Base-by-base conservation (phyloP, 2,888 invertebrate genomes). In the Pyrocoelia pectoralis region DNA sequence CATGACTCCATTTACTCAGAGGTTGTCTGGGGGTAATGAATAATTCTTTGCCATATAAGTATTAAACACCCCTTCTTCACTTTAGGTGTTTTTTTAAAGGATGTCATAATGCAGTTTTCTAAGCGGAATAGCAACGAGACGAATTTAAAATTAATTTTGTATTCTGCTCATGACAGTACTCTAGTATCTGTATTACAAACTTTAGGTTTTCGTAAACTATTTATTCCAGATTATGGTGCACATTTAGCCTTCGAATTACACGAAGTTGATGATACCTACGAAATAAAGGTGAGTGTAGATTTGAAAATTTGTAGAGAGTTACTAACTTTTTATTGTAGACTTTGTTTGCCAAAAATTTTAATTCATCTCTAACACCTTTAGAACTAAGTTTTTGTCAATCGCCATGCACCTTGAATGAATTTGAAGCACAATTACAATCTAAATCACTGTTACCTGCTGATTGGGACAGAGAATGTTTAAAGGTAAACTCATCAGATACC, bases 121-220 rank as follows among this genome's bases (percentile, higher is more conserved):
- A 2, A 33, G 2, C 33, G 33, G 41, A 79, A 76, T 9, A 80
- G 76, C 6, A 82, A 81, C 59, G 82, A 80, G 51, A 80, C 84
- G 1, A 83, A 86, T 69, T 83, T 86, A 2, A 85, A 84, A 50
- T 81, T 93, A 66, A 86, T 87, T 73, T 77, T 94, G 60, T 94
- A 92, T 80, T 88, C 93, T 0, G 93, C 86, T 0, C 95, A 96
- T 77, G 95, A 96, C 80, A 84, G 92, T 2, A 94, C 92, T 0
- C 80, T 96, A 15, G 90, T 94, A 0, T 89, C 89, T 69, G 77
- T 93, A 41, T 86, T 94, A 83, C 85, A 90, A 63, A 86, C 92
- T 1, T 83, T 96, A 71, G 89, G 90, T 48, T 87, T 90, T 69
- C 82, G 84, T 0, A 85, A 89, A 62, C 83, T 87, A 68, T 72